phyloP scores from a whole-genome alignment of 2,888 invertebrate genomes.

The Nipponacmea schrenckii region DNA sequence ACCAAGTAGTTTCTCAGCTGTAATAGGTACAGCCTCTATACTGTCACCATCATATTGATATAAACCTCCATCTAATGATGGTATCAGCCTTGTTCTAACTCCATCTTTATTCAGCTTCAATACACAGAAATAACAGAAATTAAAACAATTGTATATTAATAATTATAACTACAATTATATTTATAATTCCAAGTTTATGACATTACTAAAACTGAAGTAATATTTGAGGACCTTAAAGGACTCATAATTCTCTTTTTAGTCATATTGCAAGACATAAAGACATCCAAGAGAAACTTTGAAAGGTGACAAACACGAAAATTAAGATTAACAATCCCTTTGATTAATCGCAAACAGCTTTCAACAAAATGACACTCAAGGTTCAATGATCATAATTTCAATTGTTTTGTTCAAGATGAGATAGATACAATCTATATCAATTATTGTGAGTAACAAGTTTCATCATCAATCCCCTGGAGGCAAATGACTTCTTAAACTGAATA shows the following conservation, averaged over 20 bases:
- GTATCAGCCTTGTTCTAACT: constrained; percentile 78
- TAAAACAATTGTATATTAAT: background rate
- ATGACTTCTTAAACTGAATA: too few relatives aligned
- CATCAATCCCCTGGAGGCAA: too few relatives aligned
- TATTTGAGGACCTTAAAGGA: too few relatives aligned
- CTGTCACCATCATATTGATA: constrained; percentile 91
- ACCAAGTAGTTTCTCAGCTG: constrained; percentile 85
- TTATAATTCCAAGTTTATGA: background rate
- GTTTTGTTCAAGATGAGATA: background rate
- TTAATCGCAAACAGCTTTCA: too few relatives aligned
- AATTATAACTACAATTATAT: background rate
- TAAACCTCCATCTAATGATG: constrained; percentile 89
- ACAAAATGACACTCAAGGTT: too few relatives aligned
- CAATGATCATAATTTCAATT: background rate
- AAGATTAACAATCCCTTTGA: too few relatives aligned
- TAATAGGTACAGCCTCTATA: constrained; percentile 87
- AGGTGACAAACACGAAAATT: too few relatives aligned
- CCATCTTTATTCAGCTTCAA: constrained; percentile 59
- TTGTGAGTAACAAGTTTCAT: background rate
- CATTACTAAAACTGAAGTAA: too few relatives aligned
- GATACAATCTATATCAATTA: background rate
- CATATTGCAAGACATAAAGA: too few relatives aligned
- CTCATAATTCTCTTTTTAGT: too few relatives aligned
- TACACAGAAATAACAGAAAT: constrained; percentile 11
- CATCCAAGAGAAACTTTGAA: too few relatives aligned